Evolutionary conservation across 2,888 invertebrate genomes (phyloP).

Genomic region (Crioceris asparagi): DNA sequence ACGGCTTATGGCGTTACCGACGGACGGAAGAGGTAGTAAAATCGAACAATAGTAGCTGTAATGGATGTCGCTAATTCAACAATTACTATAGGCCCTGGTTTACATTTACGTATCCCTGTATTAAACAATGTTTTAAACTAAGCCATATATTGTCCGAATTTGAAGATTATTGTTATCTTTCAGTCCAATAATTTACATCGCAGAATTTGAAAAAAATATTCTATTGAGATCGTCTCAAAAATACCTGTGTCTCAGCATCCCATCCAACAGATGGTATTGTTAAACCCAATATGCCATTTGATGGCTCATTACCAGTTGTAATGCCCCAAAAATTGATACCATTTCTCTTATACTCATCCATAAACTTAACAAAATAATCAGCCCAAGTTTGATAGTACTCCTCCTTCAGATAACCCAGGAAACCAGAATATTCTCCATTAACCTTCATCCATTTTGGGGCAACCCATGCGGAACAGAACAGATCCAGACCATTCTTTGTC

Average conservation of each 20-base stretch:
- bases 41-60: too few species aligned
- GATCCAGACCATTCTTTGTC: slow-evolving; percentile 2
- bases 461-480: slow-evolving; percentile 6
- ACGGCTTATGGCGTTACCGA: too few species aligned
- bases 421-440: slow-evolving; percentile 2
- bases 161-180: too few species aligned
- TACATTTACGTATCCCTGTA: too few species aligned
- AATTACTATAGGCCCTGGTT: too few species aligned
- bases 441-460: slow-evolving; percentile 11
- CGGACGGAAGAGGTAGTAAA: too few species aligned
- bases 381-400: slow-evolving; percentile 53
- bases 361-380: slow-evolving; percentile 66
- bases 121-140: too few species aligned
- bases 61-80: too few species aligned
- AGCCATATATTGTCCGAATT: too few species aligned
- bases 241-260: slow-evolving; percentile 1
- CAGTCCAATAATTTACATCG: too few species aligned
- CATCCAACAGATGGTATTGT: slow-evolving; percentile 7
- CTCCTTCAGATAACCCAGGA: slow-evolving; percentile 3
- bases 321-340: slow-evolving; percentile 66
- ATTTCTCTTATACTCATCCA: slow-evolving; percentile 59
- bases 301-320: slow-evolving; percentile 13
- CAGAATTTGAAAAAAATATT: too few species aligned
- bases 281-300: slow-evolving; percentile 34
- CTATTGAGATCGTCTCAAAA: too few species aligned